These are phyloP conservation scores for Drosophila pachea DNA, from an alignment of 1,140 invertebrate genomes.

Conservation along the genomic window DNA sequence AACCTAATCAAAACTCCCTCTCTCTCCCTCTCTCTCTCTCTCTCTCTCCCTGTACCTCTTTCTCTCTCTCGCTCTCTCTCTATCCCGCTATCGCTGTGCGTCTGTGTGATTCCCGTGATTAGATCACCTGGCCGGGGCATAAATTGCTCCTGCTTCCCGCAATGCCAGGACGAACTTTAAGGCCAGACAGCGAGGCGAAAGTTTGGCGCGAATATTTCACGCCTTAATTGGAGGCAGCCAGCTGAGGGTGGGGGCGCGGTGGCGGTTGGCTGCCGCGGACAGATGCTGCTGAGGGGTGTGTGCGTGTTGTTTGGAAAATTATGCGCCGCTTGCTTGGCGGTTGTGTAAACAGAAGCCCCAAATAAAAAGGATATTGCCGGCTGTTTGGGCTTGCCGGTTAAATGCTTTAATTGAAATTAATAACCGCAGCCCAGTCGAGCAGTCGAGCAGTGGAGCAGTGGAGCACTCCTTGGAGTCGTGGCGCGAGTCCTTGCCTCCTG, in stretches of 20 bases:
- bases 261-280: neutral
- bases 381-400: constrained; percentile 68
- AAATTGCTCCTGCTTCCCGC: constrained; percentile 1
- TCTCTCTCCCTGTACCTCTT: too few species aligned
- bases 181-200: constrained; percentile 4
- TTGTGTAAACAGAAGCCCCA: constrained; percentile 55
- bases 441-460: constrained; percentile 19
- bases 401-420: constrained; percentile 79
- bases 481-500: neutral
- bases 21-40: too few species aligned
- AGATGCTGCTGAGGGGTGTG: too few species aligned
- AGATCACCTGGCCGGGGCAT: neutral
- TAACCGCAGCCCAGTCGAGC: constrained; percentile 61
- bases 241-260: neutral
- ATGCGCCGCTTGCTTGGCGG: constrained; percentile 45
- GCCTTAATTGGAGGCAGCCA: constrained; percentile 61
- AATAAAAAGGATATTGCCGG: constrained; percentile 55
- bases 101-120: neutral
- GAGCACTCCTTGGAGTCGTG: constrained; percentile 6
- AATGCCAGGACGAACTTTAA: constrained; percentile 17
- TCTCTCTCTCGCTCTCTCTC: too few species aligned
- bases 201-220: constrained; percentile 54
- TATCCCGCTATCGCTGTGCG: too few species aligned
- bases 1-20: constrained; percentile 12
- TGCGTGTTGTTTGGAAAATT: constrained; percentile 31